Percentiles rank a stretch among this genome's conserved stretches.
These are phyloP conservation scores for Sylvilagus bachmani DNA, from an alignment of 2,113 vertebrate species.

Conservation along the genomic window DNA sequence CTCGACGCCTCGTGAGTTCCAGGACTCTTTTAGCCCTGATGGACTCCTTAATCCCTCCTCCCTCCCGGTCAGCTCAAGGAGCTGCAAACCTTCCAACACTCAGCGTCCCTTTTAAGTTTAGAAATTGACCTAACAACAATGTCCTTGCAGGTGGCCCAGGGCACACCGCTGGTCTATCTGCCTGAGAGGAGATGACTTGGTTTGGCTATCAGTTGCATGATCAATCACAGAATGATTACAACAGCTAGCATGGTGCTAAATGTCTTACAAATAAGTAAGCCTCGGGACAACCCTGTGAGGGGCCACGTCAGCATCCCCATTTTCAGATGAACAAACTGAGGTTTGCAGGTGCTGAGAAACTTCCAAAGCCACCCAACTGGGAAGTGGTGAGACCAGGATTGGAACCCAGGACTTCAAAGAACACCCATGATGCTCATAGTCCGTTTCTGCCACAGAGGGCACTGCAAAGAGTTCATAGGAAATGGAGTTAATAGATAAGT, in stretches of 20 bases:
- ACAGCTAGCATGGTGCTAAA: not conserved
- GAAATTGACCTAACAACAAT: conserved; percentile 16
- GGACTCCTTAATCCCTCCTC: conserved; percentile 32
- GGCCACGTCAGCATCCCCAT: not conserved
- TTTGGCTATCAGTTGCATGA: not conserved
- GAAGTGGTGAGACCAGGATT: not conserved
- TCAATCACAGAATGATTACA: not conserved
- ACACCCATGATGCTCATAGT: not conserved
- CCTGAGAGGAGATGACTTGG: rapidly evolving
- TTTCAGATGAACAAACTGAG: not conserved
- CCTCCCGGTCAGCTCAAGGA: not conserved
- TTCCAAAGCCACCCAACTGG: not conserved
- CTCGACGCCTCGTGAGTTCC: conserved; percentile 33
- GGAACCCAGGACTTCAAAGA: not conserved
- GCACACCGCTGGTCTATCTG: not conserved
- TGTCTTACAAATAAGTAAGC: not conserved
- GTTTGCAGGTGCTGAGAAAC: not conserved
- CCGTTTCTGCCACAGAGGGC: not conserved
- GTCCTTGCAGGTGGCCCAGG: not conserved
- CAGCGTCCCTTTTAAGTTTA: conserved; percentile 40
- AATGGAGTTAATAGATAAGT: too few species aligned
- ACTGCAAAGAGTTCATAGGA: too few species aligned
- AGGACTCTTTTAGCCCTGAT: conserved; percentile 19
- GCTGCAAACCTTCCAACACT: not conserved
- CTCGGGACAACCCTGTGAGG: not conserved